phyloP scores from a whole-genome alignment of 2,797 vertebrate genomes.

The Sarcophilus harrisii region DNA sequence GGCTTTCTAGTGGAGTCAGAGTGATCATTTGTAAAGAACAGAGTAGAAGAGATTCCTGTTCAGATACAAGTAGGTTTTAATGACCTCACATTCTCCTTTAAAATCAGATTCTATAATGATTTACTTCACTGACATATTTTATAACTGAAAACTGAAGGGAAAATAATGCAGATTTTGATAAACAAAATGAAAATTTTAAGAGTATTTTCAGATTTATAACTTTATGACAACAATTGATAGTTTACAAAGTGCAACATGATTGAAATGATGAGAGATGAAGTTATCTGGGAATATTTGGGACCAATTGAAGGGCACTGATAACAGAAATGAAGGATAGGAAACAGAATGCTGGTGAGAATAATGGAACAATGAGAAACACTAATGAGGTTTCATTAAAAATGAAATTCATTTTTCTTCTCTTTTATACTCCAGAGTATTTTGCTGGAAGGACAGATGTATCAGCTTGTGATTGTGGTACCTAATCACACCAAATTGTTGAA shows the following conservation, averaged over 20 bases:
- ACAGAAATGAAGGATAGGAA: neutral
- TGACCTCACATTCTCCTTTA: neutral
- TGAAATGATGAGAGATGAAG: neutral
- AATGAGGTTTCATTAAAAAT: neutral
- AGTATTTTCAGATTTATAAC: neutral
- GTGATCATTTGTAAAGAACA: neutral
- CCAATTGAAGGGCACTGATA: neutral
- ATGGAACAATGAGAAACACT: neutral
- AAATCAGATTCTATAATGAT: neutral
- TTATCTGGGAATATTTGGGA: neutral
- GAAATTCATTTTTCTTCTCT: neutral
- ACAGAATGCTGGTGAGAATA: neutral
- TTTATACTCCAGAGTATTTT: neutral
- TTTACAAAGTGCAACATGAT: neutral
- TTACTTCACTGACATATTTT: neutral
- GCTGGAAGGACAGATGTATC: neutral
- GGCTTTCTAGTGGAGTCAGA: neutral
- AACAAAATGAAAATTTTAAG: neutral
- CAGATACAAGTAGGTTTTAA: neutral
- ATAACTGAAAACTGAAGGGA: neutral
- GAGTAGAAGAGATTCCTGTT: neutral
- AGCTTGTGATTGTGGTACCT: conserved; percentile 30
- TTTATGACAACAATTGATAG: neutral
- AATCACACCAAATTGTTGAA: conserved; percentile 42
- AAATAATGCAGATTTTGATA: neutral